Percentiles rank a stretch among this genome's conserved stretches.
phyloP scores from a whole-genome alignment of 2,797 vertebrate genomes.

The Tachyglossus aculeatus region DNA sequence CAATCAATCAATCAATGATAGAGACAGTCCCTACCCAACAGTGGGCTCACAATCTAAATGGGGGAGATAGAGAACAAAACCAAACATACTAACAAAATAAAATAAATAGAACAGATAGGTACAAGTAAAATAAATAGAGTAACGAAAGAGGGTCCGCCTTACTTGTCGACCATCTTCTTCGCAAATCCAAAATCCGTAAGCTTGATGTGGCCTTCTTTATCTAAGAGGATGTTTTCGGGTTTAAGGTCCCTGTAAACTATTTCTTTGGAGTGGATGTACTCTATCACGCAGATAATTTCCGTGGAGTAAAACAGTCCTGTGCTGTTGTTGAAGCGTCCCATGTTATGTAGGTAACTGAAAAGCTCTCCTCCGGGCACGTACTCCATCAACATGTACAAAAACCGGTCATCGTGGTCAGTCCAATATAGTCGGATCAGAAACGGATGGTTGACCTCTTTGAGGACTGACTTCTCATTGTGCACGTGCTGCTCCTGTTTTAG shows the following conservation, averaged over 20 bases:
- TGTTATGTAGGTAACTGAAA: conserved; percentile 91
- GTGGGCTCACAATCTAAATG: too few species aligned
- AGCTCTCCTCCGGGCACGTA: conserved; percentile 94
- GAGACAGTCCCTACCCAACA: too few species aligned
- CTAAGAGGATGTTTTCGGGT: too few species aligned
- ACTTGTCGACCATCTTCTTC: conserved; percentile 95
- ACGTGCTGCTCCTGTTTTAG: conserved; percentile 85
- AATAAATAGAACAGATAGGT: too few species aligned
- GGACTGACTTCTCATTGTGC: conserved; percentile 83
- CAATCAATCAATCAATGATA: too few species aligned
- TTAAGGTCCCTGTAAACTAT: conserved; percentile 96
- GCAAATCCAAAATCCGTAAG: conserved; percentile 98
- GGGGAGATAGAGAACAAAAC: too few species aligned
- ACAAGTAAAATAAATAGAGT: too few species aligned
- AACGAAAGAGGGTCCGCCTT: too few species aligned
- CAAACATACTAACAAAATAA: too few species aligned
- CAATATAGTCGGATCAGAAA: conserved; percentile 91
- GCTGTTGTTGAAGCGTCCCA: conserved; percentile 88
- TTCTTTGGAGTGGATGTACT: conserved; percentile 92
- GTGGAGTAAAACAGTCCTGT: conserved; percentile 89
- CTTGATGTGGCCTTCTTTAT: conserved; percentile 92
- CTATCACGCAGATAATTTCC: conserved; percentile 93
- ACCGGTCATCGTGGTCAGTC: conserved; percentile 92
- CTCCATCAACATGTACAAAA: conserved; percentile 97
- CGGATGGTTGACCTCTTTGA: conserved; percentile 78